Evolutionary conservation across 2,113 vertebrate genomes (phyloP), one percentile per base, ranked within the genome.

Genomic region (Sialia sialis): DNA sequence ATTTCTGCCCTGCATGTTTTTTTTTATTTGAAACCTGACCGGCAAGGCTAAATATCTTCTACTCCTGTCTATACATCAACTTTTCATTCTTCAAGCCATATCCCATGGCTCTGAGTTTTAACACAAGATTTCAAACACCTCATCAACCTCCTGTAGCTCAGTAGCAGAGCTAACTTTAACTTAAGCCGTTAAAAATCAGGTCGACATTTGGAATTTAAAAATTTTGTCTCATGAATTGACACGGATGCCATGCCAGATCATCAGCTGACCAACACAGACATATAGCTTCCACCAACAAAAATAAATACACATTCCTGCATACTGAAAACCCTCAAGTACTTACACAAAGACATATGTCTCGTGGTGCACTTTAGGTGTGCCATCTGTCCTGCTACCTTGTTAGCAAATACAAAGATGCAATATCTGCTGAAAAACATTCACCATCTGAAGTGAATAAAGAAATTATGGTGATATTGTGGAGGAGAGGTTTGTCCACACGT

Each of bases 371-470:
- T 38, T 13, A 87, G 90, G 89, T 68, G 74, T 52, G 73, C 89
- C 90, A 83, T 92, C 93, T 94, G 84, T 93, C 89, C 72, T 84
- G 74, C 54, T 38, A 18, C 84, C 81, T 94, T 75, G 70, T 82
- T 89, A 92, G 80, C 66, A 94, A 87, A 92, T 63, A 82, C 34
- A 82, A 69, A 87, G 62, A 83, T 69, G 55, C 27, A 36, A 8
- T 82, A 44, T 75, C 80, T 90, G n/a, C 89, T 76, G 63, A 79
- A 77, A 84, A 93, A 39, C 30, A 43, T 60, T 64, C 25, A 60
- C 63, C n/a, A 18, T 83, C 67, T 80, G 79, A 96, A 88, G 49
- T 7, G 43, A 75, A 84, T 34, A 60, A 59, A 72, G 89, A 55
- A 79, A 89, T 81, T 27, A 19, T n/a, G 34, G 38, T 5, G 20